Conservation (phyloP, 2,113 vertebrate species). For the Mobula birostris region DNA sequence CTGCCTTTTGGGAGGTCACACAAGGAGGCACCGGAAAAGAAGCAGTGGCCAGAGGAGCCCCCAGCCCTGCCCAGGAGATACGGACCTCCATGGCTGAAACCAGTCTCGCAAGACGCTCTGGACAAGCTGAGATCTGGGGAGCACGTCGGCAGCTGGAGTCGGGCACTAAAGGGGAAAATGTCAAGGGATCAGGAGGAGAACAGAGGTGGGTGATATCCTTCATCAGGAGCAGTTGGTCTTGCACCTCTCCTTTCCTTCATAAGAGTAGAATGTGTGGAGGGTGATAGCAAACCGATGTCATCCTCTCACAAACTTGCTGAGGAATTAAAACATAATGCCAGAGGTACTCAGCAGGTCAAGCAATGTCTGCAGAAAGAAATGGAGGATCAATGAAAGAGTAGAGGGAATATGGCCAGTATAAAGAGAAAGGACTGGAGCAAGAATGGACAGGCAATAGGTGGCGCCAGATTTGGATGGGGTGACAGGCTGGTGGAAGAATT, state of each 20-base stretch:
- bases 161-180: slow-evolving; percentile 64
- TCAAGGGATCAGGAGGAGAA: slow-evolving; percentile 76
- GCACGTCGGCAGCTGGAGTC: slow-evolving; percentile 63
- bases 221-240: not conserved
- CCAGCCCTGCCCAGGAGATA: slow-evolving; percentile 54
- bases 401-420: too few species aligned
- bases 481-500: too few species aligned
- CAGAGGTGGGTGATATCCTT: slow-evolving; percentile 64
- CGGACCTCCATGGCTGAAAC: slow-evolving; percentile 68
- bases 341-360: too few species aligned
- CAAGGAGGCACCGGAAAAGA: slow-evolving; percentile 47
- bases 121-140: slow-evolving; percentile 57
- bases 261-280: not conserved
- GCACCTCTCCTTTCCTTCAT: too few species aligned
- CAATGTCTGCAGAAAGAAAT: too few species aligned
- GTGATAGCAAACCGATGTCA: not conserved
- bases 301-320: not conserved
- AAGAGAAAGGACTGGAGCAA: too few species aligned
- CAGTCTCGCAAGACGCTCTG: slow-evolving; percentile 48
- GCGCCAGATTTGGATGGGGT: too few species aligned
- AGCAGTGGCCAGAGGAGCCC: not conserved
- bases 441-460: too few species aligned
- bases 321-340: too few species aligned
- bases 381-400: too few species aligned
- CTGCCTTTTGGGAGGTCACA: slow-evolving; percentile 61